A percentile compares a stretch with the other conserved stretches of the same genome.
Evolutionary conservation across 35 echinoderm and acorn worm species (phyloP).

Genomic region (Strongylocentrotus purpuratus): DNA sequence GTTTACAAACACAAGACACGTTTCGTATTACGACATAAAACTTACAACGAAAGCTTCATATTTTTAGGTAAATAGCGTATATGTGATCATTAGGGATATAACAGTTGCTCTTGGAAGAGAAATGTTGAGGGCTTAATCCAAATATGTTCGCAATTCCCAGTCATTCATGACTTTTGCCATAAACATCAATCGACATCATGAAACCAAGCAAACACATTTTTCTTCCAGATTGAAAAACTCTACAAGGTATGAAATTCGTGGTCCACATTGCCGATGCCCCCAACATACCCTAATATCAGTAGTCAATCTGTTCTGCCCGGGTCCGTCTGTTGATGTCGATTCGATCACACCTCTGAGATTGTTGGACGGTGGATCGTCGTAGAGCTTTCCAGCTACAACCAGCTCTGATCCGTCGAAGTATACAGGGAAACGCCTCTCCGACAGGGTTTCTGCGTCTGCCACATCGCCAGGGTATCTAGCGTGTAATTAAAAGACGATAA

Average conservation of each 20-base stretch:
- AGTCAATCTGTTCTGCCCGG: constrained; percentile 24
- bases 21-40: background rate
- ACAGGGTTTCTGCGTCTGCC: constrained; percentile 49
- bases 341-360: constrained; percentile 50
- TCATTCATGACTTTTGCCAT: too few species aligned
- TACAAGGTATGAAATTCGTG: background rate
- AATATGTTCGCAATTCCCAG: too few species aligned
- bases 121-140: too few species aligned
- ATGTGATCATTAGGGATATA: too few species aligned
- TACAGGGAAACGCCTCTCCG: constrained; percentile 67
- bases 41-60: background rate
- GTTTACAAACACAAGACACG: background rate
- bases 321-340: constrained; percentile 49
- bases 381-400: constrained; percentile 70
- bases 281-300: constrained; percentile 78
- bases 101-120: too few species aligned
- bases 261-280: background rate
- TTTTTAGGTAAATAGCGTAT: too few species aligned
- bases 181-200: too few species aligned
- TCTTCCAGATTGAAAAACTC: too few species aligned
- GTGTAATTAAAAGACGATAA: background rate
- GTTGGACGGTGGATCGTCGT: constrained; percentile 38
- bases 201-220: too few species aligned
- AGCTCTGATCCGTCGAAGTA: constrained; percentile 93
- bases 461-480: constrained; percentile 68